These are phyloP conservation scores for Nannoperca australis DNA, from an alignment of 2,797 vertebrate genomes.

Conservation along the genomic window DNA sequence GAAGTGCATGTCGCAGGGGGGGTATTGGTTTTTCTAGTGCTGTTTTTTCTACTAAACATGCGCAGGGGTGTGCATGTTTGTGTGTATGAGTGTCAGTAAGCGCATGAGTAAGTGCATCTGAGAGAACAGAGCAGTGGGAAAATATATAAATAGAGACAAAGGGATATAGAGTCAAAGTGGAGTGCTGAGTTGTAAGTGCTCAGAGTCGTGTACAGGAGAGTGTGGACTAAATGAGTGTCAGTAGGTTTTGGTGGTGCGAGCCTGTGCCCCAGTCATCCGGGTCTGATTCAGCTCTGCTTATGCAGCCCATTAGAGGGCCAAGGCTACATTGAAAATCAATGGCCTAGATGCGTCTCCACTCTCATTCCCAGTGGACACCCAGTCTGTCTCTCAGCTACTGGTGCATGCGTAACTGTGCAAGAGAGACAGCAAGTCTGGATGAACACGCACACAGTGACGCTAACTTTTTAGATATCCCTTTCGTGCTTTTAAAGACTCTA, in stretches of 20 bases:
- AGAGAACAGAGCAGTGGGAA: constrained; percentile 39
- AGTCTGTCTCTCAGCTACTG: constrained; percentile 51
- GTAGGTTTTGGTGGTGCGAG: constrained; percentile 30
- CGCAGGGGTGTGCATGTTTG: constrained; percentile 35
- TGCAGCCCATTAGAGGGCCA: constrained; percentile 66
- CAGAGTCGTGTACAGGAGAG: constrained; percentile 35
- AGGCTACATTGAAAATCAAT: constrained; percentile 77
- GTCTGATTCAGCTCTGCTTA: constrained; percentile 45
- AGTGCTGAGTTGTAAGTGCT: constrained; percentile 43
- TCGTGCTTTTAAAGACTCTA: neutral
- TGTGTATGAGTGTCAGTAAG: constrained; percentile 11
- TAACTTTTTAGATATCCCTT: constrained; percentile 26
- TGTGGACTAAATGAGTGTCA: constrained; percentile 41
- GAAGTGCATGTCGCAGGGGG: constrained; percentile 7
- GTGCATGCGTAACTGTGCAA: constrained; percentile 55
- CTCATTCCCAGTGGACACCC: constrained; percentile 30
- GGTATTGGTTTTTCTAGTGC: constrained; percentile 47
- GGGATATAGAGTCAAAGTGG: constrained; percentile 30
- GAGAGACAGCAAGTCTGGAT: constrained; percentile 56
- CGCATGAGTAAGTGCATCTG: constrained; percentile 33
- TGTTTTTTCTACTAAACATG: constrained; percentile 28
- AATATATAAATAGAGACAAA: constrained; percentile 42
- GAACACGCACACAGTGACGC: constrained; percentile 1
- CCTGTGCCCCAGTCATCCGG: constrained; percentile 39
- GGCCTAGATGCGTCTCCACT: constrained; percentile 65